Evolutionary conservation across 2,113 vertebrate species (phyloP).

Genomic region (Notechis scutatus): DNA sequence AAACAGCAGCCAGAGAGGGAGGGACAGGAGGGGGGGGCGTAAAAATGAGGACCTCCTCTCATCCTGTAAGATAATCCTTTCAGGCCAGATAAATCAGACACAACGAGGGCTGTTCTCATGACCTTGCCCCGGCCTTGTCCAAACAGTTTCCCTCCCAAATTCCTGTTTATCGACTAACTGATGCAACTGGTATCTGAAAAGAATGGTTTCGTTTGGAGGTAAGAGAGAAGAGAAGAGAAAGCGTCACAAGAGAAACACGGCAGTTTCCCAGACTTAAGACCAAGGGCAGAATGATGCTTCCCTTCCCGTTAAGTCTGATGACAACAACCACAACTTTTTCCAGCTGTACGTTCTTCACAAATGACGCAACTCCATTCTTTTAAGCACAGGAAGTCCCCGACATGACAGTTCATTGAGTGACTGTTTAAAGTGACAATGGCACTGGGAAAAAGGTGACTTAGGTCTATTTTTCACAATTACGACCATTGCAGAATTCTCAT

Average conservation of each 20-base stretch:
- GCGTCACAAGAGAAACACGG: background rate
- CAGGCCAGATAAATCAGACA: conserved; percentile 63
- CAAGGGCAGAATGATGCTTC: background rate
- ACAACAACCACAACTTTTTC: background rate
- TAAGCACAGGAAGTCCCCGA: background rate
- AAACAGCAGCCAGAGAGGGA: conserved; percentile 42
- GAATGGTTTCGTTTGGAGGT: background rate
- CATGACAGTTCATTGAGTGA: no score
- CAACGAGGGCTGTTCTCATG: conserved; percentile 70
- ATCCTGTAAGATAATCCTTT: conserved; percentile 69
- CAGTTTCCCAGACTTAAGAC: background rate
- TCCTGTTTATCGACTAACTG: conserved; percentile 21
- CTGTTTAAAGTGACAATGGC: background rate
- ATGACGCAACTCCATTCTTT: background rate
- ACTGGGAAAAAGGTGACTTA: background rate
- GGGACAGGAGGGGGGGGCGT: background rate
- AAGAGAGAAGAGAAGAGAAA: background rate
- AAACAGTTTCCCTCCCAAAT: conserved; percentile 23
- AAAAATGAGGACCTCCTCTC: conserved; percentile 63
- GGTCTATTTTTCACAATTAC: background rate
- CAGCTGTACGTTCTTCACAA: background rate
- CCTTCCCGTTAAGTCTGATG: background rate
- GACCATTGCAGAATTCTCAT: background rate
- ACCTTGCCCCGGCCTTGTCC: conserved; percentile 51
- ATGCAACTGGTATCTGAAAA: background rate